Evolutionary conservation across 2,888 invertebrate genomes (phyloP), one percentile per base, ranked within the genome.

Genomic region (Eulithis prunata): DNA sequence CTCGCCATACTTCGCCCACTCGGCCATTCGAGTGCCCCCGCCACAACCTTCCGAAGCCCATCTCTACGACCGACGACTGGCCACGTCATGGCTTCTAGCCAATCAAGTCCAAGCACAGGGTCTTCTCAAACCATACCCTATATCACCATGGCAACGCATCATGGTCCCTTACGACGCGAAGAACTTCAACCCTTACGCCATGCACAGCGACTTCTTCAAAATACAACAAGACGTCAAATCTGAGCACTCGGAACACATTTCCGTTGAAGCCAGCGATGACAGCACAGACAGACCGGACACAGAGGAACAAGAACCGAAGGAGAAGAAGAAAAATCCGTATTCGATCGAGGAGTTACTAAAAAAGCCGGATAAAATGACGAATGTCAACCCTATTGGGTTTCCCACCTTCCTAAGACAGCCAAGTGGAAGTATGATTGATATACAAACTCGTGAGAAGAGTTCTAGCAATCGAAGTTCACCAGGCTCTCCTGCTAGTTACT

Each of bases 281-380:
- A 95, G 95, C 62, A 84, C 94, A 3, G 95, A 95, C 70, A 90
- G 94, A 69, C 89, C 90, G 0, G 93, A 93, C n/a, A 84, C 82
- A 0, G 90, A 88, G 5, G 93, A 93, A 41, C 41, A 41, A n/a
- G 76, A 77, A 41, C 81, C 94, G 71, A 90, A 89, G 66, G 89
- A 90, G 55, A 93, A 94, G 75, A 96, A 97, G 84, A 95, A 96
- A 70, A 97, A 97, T 82, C 97, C 97, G 0, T 98, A 97, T 81
- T 97, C 97, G 1, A 98, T 98, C 80, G 97, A 97, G 76, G 97
- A 97, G 79, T 85, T 97, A 8, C 82, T 97, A 38, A 97, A 97
- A 81, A 97, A 97, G 75, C 97, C 97, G 0, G 96, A 95, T 71
- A 96, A 95, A 79, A 94, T 94, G 75, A 86, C 88, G 0, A 85